Percentiles rank a stretch among this genome's conserved stretches.
Conservation (phyloP, 2,888 invertebrate species). For the Drosophila anomalata region DNA sequence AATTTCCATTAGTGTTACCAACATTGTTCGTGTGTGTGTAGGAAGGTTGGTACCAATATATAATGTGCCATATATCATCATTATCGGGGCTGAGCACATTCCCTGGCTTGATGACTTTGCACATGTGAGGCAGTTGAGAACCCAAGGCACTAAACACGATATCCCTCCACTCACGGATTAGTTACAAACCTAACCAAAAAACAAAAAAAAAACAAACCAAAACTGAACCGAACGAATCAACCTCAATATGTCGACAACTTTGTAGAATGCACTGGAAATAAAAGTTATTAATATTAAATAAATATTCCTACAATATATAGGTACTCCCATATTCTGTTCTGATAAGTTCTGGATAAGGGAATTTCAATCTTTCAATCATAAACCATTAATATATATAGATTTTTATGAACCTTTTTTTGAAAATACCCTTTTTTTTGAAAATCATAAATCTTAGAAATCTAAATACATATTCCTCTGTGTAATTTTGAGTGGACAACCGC, state of each 20-base stretch:
- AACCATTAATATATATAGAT: too few relatives aligned
- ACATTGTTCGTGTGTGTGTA: conserved; percentile 24
- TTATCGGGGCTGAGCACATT: conserved; percentile 68
- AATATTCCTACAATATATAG: too few relatives aligned
- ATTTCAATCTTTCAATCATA: too few relatives aligned
- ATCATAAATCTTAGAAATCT: neutral
- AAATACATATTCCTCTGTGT: conserved; percentile 11
- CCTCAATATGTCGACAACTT: conserved; percentile 77
- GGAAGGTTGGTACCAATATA: conserved; percentile 40
- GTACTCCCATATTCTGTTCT: too few relatives aligned
- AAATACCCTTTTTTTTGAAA: neutral
- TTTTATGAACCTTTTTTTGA: neutral
- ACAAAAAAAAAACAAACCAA: conserved; percentile 2
- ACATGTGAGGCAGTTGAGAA: conserved; percentile 73
- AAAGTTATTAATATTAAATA: too few relatives aligned
- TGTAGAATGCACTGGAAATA: conserved; percentile 49
- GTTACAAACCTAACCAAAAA: conserved; percentile 57
- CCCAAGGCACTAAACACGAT: conserved; percentile 29
- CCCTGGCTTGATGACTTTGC: conserved; percentile 71
- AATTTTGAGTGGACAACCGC: conserved; percentile 38
- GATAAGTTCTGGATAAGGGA: too few relatives aligned
- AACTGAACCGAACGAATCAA: conserved; percentile 61
- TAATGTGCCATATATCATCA: conserved; percentile 74
- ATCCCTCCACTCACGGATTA: conserved; percentile 58
- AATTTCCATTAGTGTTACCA: conserved; percentile 32